Percentiles rank a stretch among this genome's conserved stretches.
These are phyloP conservation scores for Netelia inedita DNA, from an alignment of 2,888 invertebrate species.

Conservation along the genomic window DNA sequence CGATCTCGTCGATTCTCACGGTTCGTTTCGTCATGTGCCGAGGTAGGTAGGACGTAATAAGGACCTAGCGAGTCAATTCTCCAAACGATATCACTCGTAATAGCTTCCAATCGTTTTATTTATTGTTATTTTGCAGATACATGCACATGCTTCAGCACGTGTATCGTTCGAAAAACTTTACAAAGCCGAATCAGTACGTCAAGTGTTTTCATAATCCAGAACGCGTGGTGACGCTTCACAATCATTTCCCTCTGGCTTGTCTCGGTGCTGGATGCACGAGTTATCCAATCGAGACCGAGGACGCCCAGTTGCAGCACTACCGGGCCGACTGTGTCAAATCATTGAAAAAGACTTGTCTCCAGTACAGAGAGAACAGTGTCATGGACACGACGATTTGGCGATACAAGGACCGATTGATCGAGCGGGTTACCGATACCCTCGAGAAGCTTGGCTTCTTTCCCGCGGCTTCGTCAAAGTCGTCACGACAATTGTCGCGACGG, in stretches of 20 bases:
- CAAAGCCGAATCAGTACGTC: slow-evolving; percentile 96
- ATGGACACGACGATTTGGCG: slow-evolving; percentile 96
- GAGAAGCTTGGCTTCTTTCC: slow-evolving; percentile 90
- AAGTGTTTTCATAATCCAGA: slow-evolving; percentile 98
- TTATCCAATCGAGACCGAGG: slow-evolving; percentile 92
- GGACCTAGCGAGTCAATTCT: too few species aligned
- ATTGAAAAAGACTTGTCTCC: slow-evolving; percentile 93
- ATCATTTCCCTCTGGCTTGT: slow-evolving; percentile 96
- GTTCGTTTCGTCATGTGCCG: slow-evolving; percentile 92
- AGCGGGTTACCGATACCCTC: slow-evolving; percentile 90
- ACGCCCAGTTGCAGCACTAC: slow-evolving; percentile 97
- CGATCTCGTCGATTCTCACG: slow-evolving; percentile 92
- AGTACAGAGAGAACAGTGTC: slow-evolving; percentile 93
- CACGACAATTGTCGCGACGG: neutral
- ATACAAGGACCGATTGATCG: slow-evolving; percentile 92
- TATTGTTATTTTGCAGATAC: slow-evolving; percentile 85
- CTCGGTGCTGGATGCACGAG: slow-evolving; percentile 93
- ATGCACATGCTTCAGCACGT: slow-evolving; percentile 98
- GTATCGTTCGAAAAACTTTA: slow-evolving; percentile 95
- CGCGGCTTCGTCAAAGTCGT: neutral
- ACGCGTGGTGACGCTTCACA: slow-evolving; percentile 95
- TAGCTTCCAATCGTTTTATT: too few species aligned
- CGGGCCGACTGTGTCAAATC: slow-evolving; percentile 96
- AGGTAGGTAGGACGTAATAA: slow-evolving; percentile 81
- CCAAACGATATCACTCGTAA: too few species aligned